A percentile compares a stretch with the other conserved stretches of the same genome.
These are phyloP conservation scores for Callimorpha dominula DNA, from an alignment of 2,888 invertebrate genomes.

Conservation along the genomic window DNA sequence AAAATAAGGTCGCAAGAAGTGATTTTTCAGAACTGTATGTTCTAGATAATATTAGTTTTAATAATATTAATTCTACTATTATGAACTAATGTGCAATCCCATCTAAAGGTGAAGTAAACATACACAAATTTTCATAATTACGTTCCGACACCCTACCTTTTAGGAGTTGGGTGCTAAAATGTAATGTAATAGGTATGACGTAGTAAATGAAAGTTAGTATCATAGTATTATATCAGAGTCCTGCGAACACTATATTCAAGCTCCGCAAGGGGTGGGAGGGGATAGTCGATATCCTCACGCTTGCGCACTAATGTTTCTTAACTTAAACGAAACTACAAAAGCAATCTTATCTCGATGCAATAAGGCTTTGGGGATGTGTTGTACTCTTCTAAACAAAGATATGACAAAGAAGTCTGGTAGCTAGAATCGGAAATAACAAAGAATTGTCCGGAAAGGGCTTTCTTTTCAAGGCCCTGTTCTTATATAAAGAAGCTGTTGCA, in stretches of 20 bases:
- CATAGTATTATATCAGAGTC: constrained; percentile 56
- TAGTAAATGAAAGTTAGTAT: constrained; percentile 15
- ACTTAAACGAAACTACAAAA: constrained; percentile 26
- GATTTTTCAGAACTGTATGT: not conserved
- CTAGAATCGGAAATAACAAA: constrained; percentile 45
- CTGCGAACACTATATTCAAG: constrained; percentile 68
- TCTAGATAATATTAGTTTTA: not conserved
- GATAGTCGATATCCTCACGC: constrained; percentile 76
- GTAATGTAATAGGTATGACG: not conserved
- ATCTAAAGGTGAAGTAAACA: not conserved
- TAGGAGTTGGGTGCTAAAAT: no score
- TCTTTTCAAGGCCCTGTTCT: constrained; percentile 16
- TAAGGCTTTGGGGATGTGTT: constrained; percentile 23
- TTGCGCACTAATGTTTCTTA: constrained; percentile 61
- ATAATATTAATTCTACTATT: not conserved
- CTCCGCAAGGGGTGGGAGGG: constrained; percentile 54
- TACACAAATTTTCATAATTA: not conserved
- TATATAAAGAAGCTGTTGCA: not conserved
- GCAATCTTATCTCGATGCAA: constrained; percentile 31
- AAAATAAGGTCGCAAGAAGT: not conserved
- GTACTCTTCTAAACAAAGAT: constrained; percentile 28
- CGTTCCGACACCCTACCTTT: not conserved
- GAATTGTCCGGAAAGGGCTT: constrained; percentile 23
- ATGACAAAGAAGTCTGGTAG: constrained; percentile 47
- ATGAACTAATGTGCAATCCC: not conserved